Percentiles rank a stretch among this genome's conserved stretches.
phyloP scores from a whole-genome alignment of 2,113 vertebrate genomes.

The Myrmophylax atrothorax region DNA sequence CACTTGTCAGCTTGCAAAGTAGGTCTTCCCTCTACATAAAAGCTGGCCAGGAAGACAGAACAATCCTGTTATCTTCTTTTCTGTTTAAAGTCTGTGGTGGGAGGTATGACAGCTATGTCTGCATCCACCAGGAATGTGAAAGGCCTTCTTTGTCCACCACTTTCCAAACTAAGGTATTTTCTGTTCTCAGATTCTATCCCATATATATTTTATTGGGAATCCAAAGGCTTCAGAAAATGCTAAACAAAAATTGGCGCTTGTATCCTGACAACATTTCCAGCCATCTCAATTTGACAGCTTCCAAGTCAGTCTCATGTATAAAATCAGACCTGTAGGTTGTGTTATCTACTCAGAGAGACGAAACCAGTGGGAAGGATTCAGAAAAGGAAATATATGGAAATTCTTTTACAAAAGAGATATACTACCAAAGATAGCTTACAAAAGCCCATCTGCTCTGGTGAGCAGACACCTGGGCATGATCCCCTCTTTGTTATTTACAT shows the following conservation, averaged over 20 bases:
- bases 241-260: background rate
- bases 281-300: background rate
- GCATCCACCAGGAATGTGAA: rapidly evolving
- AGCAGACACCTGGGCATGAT: conserved; percentile 9
- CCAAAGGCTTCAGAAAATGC: background rate
- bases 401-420: conserved; percentile 6
- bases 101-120: background rate
- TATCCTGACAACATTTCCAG: background rate
- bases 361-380: background rate
- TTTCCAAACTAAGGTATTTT: background rate
- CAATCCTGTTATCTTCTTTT: background rate
- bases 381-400: background rate
- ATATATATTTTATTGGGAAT: background rate
- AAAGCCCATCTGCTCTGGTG: conserved; percentile 7
- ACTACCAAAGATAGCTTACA: background rate
- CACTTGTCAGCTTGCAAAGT: background rate
- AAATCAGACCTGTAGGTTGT: background rate
- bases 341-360: background rate
- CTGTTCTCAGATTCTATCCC: background rate
- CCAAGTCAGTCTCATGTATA: background rate
- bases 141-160: background rate
- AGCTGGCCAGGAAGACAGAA: background rate
- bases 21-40: background rate
- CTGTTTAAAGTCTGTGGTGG: background rate
- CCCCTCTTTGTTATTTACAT: conserved; percentile 15